These are phyloP conservation scores for Stictocephala bisonia DNA, from an alignment of 2,888 invertebrate genomes.

Conservation along the genomic window DNA sequence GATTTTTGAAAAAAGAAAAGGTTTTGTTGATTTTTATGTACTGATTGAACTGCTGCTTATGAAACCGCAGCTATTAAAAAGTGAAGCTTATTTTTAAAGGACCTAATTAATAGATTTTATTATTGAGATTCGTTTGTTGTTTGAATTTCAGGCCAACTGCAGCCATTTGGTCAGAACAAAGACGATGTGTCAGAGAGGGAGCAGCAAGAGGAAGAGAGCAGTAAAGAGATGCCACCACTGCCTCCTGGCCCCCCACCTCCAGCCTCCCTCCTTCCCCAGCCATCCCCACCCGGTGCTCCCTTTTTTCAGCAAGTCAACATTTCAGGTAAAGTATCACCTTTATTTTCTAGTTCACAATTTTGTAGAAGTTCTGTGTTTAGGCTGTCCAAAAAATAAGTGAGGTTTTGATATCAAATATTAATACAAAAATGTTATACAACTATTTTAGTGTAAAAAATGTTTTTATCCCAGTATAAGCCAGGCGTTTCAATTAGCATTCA, in stretches of 20 bases:
- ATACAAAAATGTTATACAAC: too few species aligned
- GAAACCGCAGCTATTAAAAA: too few species aligned
- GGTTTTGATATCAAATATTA: too few species aligned
- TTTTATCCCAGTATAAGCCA: too few species aligned
- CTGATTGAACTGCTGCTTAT: too few species aligned
- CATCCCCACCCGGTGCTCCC: conserved; percentile 25
- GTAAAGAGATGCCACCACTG: conserved; percentile 69
- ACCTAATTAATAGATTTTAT: too few species aligned
- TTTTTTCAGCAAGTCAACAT: background rate
- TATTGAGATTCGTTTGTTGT: background rate
- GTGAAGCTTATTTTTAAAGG: too few species aligned
- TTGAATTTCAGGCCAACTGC: conserved; percentile 7
- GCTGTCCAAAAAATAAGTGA: too few species aligned
- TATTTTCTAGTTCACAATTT: background rate
- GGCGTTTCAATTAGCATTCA: too few species aligned
- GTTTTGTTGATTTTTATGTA: too few species aligned
- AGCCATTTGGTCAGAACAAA: background rate
- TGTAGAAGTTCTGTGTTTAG: background rate
- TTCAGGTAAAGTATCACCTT: background rate
- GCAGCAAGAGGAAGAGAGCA: conserved; percentile 56
- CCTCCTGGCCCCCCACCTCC: conserved; percentile 71
- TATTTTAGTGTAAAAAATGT: too few species aligned
- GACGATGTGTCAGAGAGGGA: background rate
- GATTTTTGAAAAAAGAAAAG: too few species aligned
- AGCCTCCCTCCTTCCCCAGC: conserved; percentile 58